These are phyloP conservation scores for Trialeurodes vaporariorum DNA, from an alignment of 1,140 invertebrate genomes.

Conservation along the genomic window DNA sequence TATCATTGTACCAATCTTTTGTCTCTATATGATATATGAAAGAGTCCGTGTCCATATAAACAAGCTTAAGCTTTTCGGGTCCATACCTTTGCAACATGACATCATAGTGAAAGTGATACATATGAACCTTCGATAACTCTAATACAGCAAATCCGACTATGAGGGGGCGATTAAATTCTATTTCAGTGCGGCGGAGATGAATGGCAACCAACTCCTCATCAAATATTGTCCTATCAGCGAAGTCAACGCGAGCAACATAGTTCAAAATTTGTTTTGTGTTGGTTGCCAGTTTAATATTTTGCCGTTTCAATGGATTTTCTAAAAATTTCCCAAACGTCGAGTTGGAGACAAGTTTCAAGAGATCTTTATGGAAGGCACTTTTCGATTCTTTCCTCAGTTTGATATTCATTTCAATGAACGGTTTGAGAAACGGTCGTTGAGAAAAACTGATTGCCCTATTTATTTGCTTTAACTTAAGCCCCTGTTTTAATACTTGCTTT, in stretches of 20 bases:
- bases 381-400: constrained; percentile 24
- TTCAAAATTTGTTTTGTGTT: constrained; percentile 12
- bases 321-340: constrained; percentile 30
- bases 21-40: no score
- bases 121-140: constrained; percentile 18
- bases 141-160: constrained; percentile 18
- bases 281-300: constrained; percentile 23
- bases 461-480: constrained; percentile 30
- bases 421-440: constrained; percentile 30
- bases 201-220: constrained; percentile 16
- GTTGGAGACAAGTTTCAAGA: constrained; percentile 34
- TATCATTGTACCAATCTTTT: no score
- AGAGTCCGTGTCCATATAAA: constrained; percentile 34
- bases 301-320: constrained; percentile 31
- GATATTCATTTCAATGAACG: constrained; percentile 31
- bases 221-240: constrained; percentile 16
- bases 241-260: constrained; percentile 15
- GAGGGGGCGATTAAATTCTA: constrained; percentile 17
- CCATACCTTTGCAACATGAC: constrained; percentile 10
- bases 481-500: constrained; percentile 19
- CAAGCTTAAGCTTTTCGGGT: constrained; percentile 8
- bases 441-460: constrained; percentile 30
- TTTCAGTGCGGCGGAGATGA: constrained; percentile 4
- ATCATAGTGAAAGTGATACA: constrained; percentile 22
- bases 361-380: constrained; percentile 32